Conservation (phyloP, 2,888 invertebrate genomes). For the Lasioglossum figueresi region DNA sequence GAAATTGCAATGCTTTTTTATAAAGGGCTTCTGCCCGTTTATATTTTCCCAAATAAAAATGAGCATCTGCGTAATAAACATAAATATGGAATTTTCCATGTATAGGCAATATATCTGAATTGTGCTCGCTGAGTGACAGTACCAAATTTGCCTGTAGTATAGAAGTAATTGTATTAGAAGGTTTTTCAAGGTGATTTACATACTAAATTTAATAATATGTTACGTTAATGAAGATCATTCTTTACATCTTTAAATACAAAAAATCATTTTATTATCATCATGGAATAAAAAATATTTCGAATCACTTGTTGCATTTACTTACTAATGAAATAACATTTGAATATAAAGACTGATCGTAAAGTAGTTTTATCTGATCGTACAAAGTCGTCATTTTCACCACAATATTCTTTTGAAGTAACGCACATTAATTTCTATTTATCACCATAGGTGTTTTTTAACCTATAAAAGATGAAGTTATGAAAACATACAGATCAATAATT, state of each 20-base stretch:
- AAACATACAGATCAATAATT: background rate
- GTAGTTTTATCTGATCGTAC: conserved; percentile 88
- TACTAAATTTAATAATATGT: background rate
- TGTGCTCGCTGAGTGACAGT: conserved; percentile 88
- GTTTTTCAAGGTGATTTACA: conserved; percentile 4
- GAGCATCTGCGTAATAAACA: conserved; percentile 89
- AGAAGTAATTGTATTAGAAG: conserved; percentile 22
- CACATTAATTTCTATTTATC: conserved; percentile 21
- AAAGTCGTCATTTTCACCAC: conserved; percentile 85
- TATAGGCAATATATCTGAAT: conserved; percentile 86
- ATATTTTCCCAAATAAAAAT: conserved; percentile 88
- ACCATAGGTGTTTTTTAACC: conserved; percentile 36
- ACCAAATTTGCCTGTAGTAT: conserved; percentile 87
- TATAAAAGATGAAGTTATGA: conserved; percentile 20
- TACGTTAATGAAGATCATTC: background rate
- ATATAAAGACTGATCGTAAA: conserved; percentile 90
- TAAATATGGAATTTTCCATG: conserved; percentile 89
- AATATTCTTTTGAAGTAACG: conserved; percentile 20
- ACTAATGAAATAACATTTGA: conserved; percentile 90
- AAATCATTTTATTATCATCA: background rate
- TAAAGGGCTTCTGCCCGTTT: conserved; percentile 89
- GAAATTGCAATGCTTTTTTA: conserved; percentile 87
- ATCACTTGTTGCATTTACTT: conserved; percentile 77
- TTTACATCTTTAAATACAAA: background rate
- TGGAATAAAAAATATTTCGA: conserved; percentile 11